Evolutionary conservation across 2,113 vertebrate species (phyloP).

Genomic region (Phrynocephalus versicolor): DNA sequence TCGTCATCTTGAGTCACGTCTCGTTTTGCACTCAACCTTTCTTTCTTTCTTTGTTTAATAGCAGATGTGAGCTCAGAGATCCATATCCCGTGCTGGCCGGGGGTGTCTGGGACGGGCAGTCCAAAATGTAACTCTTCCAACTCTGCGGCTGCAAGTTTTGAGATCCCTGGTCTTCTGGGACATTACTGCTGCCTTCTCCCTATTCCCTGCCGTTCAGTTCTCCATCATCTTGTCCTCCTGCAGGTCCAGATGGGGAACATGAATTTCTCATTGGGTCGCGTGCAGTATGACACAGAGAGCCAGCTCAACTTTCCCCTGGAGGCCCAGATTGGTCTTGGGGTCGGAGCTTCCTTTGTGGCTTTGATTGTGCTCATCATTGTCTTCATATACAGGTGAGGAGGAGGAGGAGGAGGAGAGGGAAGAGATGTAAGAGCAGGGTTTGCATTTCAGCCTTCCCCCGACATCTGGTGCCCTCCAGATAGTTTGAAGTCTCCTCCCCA

Average conservation of each 20-base stretch:
- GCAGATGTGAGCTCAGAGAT: background rate
- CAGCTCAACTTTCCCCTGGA: constrained; percentile 90
- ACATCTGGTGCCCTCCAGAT: background rate
- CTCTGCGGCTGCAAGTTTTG: background rate
- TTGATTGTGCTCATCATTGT: constrained; percentile 94
- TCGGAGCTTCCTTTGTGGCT: constrained; percentile 90
- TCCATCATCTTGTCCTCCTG: background rate
- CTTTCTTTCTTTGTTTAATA: background rate
- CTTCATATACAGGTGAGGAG: constrained; percentile 91
- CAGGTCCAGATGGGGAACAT: constrained; percentile 95
- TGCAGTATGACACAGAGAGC: constrained; percentile 92
- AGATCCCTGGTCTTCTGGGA: background rate
- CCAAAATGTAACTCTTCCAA: too few relatives aligned
- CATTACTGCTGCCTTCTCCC: background rate
- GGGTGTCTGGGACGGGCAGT: too few relatives aligned
- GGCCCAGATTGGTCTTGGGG: constrained; percentile 93
- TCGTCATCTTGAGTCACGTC: background rate
- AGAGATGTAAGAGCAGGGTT: background rate
- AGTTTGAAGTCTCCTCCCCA: background rate
- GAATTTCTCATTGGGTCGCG: constrained; percentile 88
- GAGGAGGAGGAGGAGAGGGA: background rate
- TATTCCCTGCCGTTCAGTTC: background rate
- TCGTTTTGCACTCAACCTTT: background rate
- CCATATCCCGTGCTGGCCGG: background rate
- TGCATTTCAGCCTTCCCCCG: background rate